Percentiles rank a stretch among this genome's conserved stretches.
Evolutionary conservation across 2,113 vertebrate species (phyloP).

Genomic region (Trinectes maculatus): DNA sequence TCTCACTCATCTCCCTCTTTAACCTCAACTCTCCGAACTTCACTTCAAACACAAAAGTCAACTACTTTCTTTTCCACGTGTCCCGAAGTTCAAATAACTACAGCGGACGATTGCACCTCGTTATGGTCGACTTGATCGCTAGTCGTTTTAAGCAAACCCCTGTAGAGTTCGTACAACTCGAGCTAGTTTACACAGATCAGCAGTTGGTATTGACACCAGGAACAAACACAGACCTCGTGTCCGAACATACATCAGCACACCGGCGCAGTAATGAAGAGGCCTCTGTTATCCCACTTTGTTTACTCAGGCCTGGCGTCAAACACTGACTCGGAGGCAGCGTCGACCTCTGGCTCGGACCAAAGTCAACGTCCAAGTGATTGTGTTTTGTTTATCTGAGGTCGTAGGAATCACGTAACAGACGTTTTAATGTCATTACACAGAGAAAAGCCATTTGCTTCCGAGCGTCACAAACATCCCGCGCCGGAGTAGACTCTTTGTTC

Average conservation of each 20-base stretch:
- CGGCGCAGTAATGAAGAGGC: neutral
- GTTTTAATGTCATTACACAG: constrained; percentile 73
- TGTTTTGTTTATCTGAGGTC: constrained; percentile 17
- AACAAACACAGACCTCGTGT: constrained; percentile 1
- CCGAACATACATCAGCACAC: neutral
- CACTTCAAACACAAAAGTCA: too few species aligned
- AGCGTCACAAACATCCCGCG: constrained; percentile 32
- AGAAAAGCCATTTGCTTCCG: constrained; percentile 51
- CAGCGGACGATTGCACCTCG: too few species aligned
- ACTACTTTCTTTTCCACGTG: too few species aligned
- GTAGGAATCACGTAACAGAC: constrained; percentile 69
- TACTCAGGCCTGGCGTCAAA: constrained; percentile 33
- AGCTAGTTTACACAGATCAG: too few species aligned
- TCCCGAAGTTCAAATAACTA: too few species aligned
- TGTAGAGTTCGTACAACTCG: too few species aligned
- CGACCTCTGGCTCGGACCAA: constrained; percentile 18
- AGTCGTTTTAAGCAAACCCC: too few species aligned
- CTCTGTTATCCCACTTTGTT: constrained; percentile 11
- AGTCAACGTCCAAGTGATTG: neutral
- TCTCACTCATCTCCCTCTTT: too few species aligned
- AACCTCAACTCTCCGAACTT: too few species aligned
- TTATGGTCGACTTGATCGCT: too few species aligned
- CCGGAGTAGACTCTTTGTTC: constrained; percentile 59
- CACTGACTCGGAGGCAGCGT: constrained; percentile 32
- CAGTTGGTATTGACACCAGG: too few species aligned